Base-by-base conservation (phyloP, 1,140 invertebrate species). In the Drosophila punjabiensis region DNA sequence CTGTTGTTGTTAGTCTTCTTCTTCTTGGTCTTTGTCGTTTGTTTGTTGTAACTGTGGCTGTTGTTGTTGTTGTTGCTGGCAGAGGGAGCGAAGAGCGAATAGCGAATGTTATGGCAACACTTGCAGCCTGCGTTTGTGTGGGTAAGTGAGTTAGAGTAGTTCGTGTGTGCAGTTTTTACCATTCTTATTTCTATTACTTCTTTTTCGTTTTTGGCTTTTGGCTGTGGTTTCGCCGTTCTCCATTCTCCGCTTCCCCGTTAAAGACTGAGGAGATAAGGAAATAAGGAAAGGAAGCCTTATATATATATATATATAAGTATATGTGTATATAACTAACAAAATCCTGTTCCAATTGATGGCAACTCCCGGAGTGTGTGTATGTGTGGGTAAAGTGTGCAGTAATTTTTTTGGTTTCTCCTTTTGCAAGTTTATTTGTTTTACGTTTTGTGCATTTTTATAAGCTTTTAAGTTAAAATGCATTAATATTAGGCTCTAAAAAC, bases 101-200 rank as follows among this genome's bases (percentile, higher is more conserved):
- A 47, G 45, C 45, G 48, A 50, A 50, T 50, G 82, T 86, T 86
- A 86, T 86, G 82, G 74, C 82, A 85, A 85, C 82, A 79, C 67
- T 67, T 33, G 53, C 43, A 62, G 41, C 45, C 52, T 60, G 55
- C 69, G 74, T 45, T 71, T 70, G 78, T 75, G 50, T 81, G 55
- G 61, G 82, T 78, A 52, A 84, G 81, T 80, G 55, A 37, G 33
- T 58, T 20, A 5, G 33, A 58, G 55, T n/a, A 28, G 35, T 39
- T 24, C 10, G 45, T 53, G 48, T 56, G 35, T 58, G 56, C 56
- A 28, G 37, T 66, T 32, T 43, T 59, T 18, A 35, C 18, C 30
- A 14, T 43, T 59, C 56, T 16, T 58, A 39, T 41, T 33, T 55
- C 30, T 14, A 43, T 59, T 28, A 59, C 56, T 41, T 59, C 35